phyloP scores from a whole-genome alignment of 2,888 invertebrate species.

The Polietes domitor region DNA sequence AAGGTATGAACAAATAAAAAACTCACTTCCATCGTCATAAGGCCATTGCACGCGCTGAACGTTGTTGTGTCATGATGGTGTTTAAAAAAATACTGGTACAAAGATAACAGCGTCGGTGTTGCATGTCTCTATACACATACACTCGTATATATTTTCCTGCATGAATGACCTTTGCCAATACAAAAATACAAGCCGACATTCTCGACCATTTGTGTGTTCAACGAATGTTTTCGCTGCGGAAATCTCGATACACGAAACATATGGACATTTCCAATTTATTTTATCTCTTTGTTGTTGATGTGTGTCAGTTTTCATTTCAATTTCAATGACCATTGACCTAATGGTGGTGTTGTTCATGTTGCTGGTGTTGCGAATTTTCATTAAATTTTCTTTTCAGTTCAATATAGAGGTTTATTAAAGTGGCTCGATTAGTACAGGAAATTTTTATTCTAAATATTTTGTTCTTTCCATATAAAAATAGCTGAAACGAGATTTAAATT shows the following conservation, averaged over 20 bases:
- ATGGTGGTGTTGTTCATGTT: slow-evolving; percentile 9
- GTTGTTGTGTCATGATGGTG: neutral
- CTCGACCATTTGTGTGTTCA: neutral
- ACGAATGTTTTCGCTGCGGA: neutral
- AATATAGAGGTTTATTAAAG: neutral
- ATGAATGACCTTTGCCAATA: slow-evolving; percentile 1
- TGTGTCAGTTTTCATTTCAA: slow-evolving; percentile 46
- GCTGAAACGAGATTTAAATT: too few relatives aligned
- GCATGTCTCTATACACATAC: too few relatives aligned
- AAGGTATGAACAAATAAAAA: too few relatives aligned
- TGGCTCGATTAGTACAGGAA: too few relatives aligned
- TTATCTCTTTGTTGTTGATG: slow-evolving; percentile 30
- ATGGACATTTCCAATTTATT: slow-evolving; percentile 27
- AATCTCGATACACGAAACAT: neutral
- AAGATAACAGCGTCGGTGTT: neutral
- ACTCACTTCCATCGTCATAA: too few relatives aligned
- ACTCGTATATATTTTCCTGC: slow-evolving; percentile 18
- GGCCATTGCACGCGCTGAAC: too few relatives aligned
- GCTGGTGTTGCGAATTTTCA: slow-evolving; percentile 13
- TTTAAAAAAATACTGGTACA: neutral
- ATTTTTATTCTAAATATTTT: too few relatives aligned
- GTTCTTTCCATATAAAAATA: too few relatives aligned
- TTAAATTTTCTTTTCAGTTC: slow-evolving; percentile 19
- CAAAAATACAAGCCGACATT: neutral
- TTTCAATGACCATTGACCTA: slow-evolving; percentile 47